Evolutionary conservation across 2,113 vertebrate genomes (phyloP).

Genomic region (Gambusia affinis): DNA sequence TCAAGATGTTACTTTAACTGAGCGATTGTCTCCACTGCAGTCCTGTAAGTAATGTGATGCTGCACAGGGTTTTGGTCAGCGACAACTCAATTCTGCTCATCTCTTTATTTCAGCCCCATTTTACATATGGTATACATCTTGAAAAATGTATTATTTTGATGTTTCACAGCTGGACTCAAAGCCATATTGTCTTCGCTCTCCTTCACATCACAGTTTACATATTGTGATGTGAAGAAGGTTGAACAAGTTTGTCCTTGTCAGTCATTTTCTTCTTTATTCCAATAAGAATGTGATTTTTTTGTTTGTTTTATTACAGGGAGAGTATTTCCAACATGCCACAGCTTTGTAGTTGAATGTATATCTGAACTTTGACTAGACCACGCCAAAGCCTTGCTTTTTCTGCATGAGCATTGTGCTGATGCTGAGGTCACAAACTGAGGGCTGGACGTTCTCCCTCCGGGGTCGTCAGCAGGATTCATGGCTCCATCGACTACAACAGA

Average conservation of each 20-base stretch:
- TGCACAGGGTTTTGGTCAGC: not conserved
- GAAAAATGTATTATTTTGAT: conserved; percentile 8
- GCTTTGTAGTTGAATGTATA: too few species aligned
- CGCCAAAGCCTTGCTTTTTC: too few species aligned
- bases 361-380: too few species aligned
- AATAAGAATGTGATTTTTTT: not conserved
- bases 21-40: not conserved
- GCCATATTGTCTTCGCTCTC: conserved; percentile 5
- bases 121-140: not conserved
- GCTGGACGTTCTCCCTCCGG: too few species aligned
- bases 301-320: too few species aligned
- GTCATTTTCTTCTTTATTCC: not conserved
- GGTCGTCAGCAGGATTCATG: too few species aligned
- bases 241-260: not conserved
- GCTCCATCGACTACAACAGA: too few species aligned
- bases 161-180: conserved; percentile 36
- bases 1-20: not conserved
- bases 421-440: too few species aligned
- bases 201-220: conserved; percentile 42
- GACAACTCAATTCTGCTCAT: not conserved
- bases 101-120: conserved; percentile 15
- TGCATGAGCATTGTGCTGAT: too few species aligned
- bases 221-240: not conserved
- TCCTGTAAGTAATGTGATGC: not conserved
- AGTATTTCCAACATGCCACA: too few species aligned